Conservation (phyloP, 2,797 vertebrate genomes). For the Microcaecilia unicolor region DNA sequence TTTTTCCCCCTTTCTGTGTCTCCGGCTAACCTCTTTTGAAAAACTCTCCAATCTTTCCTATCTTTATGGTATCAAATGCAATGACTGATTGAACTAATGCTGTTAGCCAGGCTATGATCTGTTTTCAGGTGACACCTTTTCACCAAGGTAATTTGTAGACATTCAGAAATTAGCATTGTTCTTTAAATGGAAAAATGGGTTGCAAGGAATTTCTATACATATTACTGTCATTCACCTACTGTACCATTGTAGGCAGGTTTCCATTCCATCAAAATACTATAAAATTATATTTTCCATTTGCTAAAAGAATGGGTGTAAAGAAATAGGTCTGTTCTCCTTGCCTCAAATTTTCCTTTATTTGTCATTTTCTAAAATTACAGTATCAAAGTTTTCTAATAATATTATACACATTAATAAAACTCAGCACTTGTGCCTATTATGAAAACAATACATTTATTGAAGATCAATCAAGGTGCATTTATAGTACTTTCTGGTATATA, state of each 20-base stretch:
- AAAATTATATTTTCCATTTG: background rate
- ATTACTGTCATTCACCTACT: background rate
- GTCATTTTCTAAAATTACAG: too few species aligned
- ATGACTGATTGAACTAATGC: background rate
- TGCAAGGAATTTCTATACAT: background rate
- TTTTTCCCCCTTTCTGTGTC: too few species aligned
- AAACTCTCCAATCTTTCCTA: too few species aligned
- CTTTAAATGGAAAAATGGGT: background rate
- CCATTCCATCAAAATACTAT: background rate
- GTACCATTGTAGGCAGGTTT: background rate
- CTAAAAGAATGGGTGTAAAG: too few species aligned
- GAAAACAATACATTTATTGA: too few species aligned
- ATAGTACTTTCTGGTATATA: too few species aligned
- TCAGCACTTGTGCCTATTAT: too few species aligned
- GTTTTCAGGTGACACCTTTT: background rate
- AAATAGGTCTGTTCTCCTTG: background rate
- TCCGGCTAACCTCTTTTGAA: too few species aligned
- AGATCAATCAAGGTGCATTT: too few species aligned
- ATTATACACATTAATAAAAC: too few species aligned
- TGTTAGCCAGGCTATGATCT: background rate
- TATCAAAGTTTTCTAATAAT: too few species aligned
- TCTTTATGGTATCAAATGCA: background rate
- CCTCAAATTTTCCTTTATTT: background rate
- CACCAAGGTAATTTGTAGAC: background rate
- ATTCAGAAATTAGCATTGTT: background rate